Base-by-base conservation (phyloP, 2,888 invertebrate genomes). In the Mellilla xanthometata region DNA sequence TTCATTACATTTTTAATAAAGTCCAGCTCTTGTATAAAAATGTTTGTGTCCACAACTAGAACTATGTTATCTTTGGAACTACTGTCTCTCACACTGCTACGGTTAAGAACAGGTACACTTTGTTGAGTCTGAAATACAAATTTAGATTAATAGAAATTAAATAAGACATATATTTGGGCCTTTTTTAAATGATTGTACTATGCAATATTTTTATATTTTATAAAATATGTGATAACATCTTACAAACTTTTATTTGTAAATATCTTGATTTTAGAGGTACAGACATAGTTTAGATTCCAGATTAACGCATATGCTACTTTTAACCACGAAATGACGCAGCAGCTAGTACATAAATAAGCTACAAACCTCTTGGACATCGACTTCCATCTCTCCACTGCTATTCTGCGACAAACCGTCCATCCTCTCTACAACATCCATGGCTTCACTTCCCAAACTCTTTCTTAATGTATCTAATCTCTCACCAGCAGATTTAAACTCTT, bases 11-110 rank as follows among this genome's bases (percentile, higher is more conserved):
- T 76, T 56, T 81, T 85, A 22, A 88, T 82, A 15, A 82, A 72
- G 62, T 85, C 77, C 45, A 90, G 56, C 40, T 90, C 83, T 35
- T 85, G 84, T 62, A 90, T 85, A 58, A 90, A 90, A 60, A 90
- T 80, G 57, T 90, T 90, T 8, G 90, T 90, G 47, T 90, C 90
- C 15, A 90, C 83, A 40, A 90, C 85, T 54, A 90, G 62, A 15
- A 85, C 76, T 12, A 87, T 56, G 44, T 78, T 60, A 9, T 76
- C 72, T 12, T 69, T 66, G 9, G 54, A 56, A 41, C 46, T 45
- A 45, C 48, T 41, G 47, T 56, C 68, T 38, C 72, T 68, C 49
- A 64, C 72, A 48, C 62, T 60, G 52, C 53, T 69, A 48, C 62
- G 59, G 52, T 53, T 69, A 44, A 60, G 54, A 52, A 58, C 45